phyloP scores from a whole-genome alignment of 2,797 vertebrate genomes.

The Diplodus puntazzo region DNA sequence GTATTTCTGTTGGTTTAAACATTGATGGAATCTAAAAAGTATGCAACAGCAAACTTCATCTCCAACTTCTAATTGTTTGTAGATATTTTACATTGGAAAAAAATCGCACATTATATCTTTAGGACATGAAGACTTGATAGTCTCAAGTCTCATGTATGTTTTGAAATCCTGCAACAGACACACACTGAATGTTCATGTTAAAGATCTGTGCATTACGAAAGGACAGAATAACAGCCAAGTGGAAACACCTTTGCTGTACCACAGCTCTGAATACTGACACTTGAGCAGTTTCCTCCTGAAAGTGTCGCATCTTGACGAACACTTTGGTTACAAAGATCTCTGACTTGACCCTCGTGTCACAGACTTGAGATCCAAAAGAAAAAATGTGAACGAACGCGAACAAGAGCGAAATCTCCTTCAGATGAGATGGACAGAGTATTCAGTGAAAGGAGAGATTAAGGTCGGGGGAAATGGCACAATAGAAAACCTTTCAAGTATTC shows the following conservation, averaged over 20 bases:
- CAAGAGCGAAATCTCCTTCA: background rate
- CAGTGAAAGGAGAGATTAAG: background rate
- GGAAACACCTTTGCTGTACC: background rate
- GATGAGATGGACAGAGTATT: background rate
- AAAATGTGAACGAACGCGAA: background rate
- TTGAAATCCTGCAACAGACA: background rate
- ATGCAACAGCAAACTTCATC: too few relatives aligned
- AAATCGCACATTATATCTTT: too few relatives aligned
- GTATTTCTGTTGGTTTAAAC: too few relatives aligned
- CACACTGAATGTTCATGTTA: background rate
- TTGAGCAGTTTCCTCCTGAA: background rate
- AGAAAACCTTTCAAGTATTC: background rate
- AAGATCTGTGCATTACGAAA: background rate
- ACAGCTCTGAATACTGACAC: background rate
- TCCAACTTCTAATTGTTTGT: too few relatives aligned
- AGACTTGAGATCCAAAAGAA: background rate
- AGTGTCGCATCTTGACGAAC: background rate
- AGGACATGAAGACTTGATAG: too few relatives aligned
- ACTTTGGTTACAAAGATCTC: background rate
- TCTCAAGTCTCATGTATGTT: too few relatives aligned
- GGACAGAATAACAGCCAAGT: background rate
- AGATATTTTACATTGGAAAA: too few relatives aligned
- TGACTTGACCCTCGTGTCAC: background rate
- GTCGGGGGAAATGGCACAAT: background rate
- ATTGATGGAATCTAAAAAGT: too few relatives aligned